These are phyloP conservation scores for Enteromius paludinosus DNA, from an alignment of 2,797 vertebrate genomes.

Conservation along the genomic window DNA sequence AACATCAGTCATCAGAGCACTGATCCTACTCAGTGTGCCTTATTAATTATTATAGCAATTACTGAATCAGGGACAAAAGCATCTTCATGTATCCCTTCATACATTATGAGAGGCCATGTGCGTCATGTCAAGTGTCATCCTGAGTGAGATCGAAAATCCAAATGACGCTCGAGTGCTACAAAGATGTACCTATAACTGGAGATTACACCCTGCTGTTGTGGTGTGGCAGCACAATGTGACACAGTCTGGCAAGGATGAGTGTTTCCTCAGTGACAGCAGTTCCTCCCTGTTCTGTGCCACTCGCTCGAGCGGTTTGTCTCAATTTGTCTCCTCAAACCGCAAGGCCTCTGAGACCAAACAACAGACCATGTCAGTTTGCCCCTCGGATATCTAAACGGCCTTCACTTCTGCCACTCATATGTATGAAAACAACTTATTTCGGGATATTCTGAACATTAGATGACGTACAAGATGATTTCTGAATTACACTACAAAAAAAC, in stretches of 20 bases:
- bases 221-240: conserved; percentile 1
- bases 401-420: conserved; percentile 45
- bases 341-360: conserved; percentile 69
- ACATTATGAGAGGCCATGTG: conserved; percentile 5
- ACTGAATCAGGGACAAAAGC: not conserved
- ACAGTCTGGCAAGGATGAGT: conserved; percentile 11
- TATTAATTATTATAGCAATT: conserved; percentile 8
- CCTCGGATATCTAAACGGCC: conserved; percentile 65
- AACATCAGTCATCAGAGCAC: conserved; percentile 26
- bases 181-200: not conserved
- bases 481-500: too few species aligned
- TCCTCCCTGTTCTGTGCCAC: conserved; percentile 69
- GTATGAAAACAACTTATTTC: conserved; percentile 4
- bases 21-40: conserved; percentile 6
- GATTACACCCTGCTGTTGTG: not conserved
- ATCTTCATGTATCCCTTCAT: not conserved
- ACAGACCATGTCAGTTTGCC: conserved; percentile 62
- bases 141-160: not conserved
- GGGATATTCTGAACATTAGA: not conserved
- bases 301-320: conserved; percentile 71
- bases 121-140: conserved; percentile 19
- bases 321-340: conserved; percentile 73
- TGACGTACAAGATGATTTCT: not conserved
- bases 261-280: conserved; percentile 55
- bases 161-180: not conserved